Conservation (phyloP, 2,888 invertebrate species). For the Torymus tubicola region DNA sequence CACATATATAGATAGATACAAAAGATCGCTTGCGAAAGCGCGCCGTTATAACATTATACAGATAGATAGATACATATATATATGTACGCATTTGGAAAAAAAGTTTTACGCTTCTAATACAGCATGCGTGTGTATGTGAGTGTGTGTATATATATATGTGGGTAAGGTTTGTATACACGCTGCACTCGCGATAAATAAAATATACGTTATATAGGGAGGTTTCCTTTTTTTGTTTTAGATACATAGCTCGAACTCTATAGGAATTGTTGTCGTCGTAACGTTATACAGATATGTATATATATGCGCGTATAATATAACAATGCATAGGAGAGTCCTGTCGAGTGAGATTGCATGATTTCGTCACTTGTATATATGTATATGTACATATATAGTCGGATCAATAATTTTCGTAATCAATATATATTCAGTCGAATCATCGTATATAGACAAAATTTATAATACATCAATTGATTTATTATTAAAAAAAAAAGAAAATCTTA, state of each 20-base stretch:
- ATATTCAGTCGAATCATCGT: no score
- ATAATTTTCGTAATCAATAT: no score
- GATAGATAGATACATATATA: slow-evolving; percentile 13
- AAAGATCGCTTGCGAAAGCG: slow-evolving; percentile 40
- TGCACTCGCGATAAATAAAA: slow-evolving; percentile 28
- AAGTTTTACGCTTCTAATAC: no score
- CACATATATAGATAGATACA: not conserved
- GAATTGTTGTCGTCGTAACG: slow-evolving; percentile 10
- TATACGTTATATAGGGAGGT: not conserved
- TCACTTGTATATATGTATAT: not conserved
- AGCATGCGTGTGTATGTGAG: no score
- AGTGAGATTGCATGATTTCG: not conserved
- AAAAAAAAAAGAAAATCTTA: not conserved
- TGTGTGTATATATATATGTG: no score
- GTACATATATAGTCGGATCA: not conserved
- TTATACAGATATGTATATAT: not conserved
- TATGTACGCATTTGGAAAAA: not conserved
- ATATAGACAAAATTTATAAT: no score
- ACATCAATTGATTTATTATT: no score
- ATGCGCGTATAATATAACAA: no score
- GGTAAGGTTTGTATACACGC: not conserved
- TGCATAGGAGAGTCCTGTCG: not conserved
- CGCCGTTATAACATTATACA: slow-evolving; percentile 4
- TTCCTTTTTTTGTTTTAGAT: not conserved
- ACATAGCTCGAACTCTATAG: not conserved